phyloP scores from a whole-genome alignment of 2,113 vertebrate genomes.

The Oceanites oceanicus region DNA sequence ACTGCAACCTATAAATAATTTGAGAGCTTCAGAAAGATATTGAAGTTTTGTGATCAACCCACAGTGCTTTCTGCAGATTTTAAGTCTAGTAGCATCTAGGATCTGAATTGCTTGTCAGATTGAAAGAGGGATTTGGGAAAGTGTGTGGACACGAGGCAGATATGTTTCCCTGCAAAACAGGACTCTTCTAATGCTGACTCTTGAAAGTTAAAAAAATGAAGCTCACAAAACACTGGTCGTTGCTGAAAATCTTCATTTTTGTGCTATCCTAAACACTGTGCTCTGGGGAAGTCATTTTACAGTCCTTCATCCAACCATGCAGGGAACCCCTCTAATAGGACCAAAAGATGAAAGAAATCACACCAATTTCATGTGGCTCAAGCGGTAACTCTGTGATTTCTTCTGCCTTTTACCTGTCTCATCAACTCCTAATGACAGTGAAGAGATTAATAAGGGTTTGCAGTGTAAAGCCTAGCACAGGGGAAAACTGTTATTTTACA shows the following conservation, averaged over 20 bases:
- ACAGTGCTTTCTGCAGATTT: neutral
- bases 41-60: neutral
- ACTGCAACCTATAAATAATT: neutral
- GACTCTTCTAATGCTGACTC: neutral
- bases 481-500: constrained; percentile 13
- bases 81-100: neutral
- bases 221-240: neutral
- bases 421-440: neutral
- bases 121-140: neutral
- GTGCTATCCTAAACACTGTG: neutral
- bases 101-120: neutral
- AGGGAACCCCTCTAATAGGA: neutral
- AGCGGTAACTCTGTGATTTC: neutral
- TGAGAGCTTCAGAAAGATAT: neutral
- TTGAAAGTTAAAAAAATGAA: neutral
- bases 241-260: neutral
- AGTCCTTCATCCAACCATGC: neutral
- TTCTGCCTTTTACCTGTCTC: constrained; percentile 11
- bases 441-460: neutral
- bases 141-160: neutral
- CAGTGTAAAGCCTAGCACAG: neutral
- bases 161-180: neutral
- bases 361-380: neutral
- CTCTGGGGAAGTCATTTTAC: neutral
- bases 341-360: constrained; percentile 20